Evolutionary conservation across 2,113 vertebrate genomes (phyloP).

Genomic region (Tetraodon nigroviridis): DNA sequence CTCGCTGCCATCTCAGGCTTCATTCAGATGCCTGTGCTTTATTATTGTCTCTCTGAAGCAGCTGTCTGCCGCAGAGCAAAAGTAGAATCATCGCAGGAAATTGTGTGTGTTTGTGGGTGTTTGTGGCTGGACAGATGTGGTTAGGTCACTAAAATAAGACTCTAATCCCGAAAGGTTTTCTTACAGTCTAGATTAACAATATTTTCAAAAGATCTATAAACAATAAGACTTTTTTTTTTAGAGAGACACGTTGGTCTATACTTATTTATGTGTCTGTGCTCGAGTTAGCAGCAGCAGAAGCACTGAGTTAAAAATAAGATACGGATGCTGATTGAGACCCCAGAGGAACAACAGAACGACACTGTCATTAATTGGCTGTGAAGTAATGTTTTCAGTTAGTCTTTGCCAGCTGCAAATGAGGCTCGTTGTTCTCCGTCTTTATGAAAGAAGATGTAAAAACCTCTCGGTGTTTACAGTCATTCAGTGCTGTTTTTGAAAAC

Average conservation of each 20-base stretch:
- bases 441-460: neutral
- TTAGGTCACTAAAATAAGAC: slow-evolving; percentile 43
- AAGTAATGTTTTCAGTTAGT: slow-evolving; percentile 3
- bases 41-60: slow-evolving; percentile 60
- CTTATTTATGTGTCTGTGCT: neutral
- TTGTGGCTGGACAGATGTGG: neutral
- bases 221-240: neutral
- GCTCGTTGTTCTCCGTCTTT: neutral
- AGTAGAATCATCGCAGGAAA: slow-evolving; percentile 21
- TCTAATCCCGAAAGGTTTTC: slow-evolving; percentile 16
- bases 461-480: neutral
- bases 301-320: slow-evolving; percentile 5
- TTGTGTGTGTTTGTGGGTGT: slow-evolving; percentile 7
- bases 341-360: neutral
- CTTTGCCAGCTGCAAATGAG: neutral
- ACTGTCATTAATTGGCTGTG: neutral
- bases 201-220: slow-evolving; percentile 9
- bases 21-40: slow-evolving; percentile 61
- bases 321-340: neutral
- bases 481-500: slow-evolving; percentile 3
- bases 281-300: slow-evolving; percentile 1
- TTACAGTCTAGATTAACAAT: slow-evolving; percentile 24
- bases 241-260: neutral
- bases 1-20: slow-evolving; percentile 66
- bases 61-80: slow-evolving; percentile 41